These are phyloP conservation scores for Oryzias curvinotus DNA, from an alignment of 2,113 vertebrate genomes.

Conservation along the genomic window DNA sequence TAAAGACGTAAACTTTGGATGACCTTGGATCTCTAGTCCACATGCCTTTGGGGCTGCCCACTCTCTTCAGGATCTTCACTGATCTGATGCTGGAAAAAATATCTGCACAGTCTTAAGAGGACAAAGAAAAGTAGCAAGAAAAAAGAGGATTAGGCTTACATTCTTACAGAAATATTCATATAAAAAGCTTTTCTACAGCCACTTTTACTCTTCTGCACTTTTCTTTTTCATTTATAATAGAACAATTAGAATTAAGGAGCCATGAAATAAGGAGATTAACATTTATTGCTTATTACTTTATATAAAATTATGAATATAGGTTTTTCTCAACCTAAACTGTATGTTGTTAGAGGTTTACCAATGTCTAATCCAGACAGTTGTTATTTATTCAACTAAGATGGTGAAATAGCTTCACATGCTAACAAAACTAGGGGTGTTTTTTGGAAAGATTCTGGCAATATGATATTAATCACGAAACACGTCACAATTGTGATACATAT, in stretches of 20 bases:
- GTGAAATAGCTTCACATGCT: too few species aligned
- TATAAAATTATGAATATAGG: background rate
- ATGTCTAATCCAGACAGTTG: too few species aligned
- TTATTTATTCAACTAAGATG: too few species aligned
- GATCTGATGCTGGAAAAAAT: slow-evolving; percentile 88
- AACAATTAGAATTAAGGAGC: background rate
- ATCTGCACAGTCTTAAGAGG: slow-evolving; percentile 85
- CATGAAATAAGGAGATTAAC: background rate
- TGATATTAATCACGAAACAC: too few species aligned
- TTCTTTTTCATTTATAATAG: background rate
- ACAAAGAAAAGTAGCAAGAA: background rate
- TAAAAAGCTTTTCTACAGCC: background rate
- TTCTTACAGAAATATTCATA: background rate
- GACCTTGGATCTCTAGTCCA: slow-evolving; percentile 90
- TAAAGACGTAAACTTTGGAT: slow-evolving; percentile 89
- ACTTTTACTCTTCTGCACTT: too few species aligned
- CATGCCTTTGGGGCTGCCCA: slow-evolving; percentile 83
- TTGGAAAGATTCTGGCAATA: too few species aligned
- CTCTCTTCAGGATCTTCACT: slow-evolving; percentile 94
- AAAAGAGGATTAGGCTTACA: background rate
- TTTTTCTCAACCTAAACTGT: background rate
- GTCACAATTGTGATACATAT: too few species aligned
- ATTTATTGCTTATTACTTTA: too few species aligned
- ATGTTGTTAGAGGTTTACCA: background rate
- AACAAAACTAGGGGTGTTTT: too few species aligned